phyloP scores from a whole-genome alignment of 2,113 vertebrate genomes.

The Toxotes chatareus region DNA sequence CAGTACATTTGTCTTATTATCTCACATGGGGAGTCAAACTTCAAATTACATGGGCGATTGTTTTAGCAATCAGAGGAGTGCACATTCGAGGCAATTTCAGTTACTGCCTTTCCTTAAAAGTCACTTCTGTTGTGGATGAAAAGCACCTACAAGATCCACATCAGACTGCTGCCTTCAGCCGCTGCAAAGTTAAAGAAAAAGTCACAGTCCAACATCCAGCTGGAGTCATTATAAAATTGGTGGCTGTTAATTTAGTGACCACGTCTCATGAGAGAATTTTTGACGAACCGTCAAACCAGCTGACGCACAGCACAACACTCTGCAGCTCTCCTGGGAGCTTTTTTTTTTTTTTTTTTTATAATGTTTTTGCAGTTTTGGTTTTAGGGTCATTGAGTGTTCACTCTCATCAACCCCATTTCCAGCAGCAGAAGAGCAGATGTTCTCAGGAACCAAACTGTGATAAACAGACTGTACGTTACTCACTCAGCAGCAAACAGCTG shows the following conservation, averaged over 20 bases:
- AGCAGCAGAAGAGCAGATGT: background rate
- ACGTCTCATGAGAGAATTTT: too few species aligned
- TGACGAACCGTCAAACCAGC: background rate
- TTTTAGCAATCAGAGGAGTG: constrained; percentile 52
- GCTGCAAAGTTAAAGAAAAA: background rate
- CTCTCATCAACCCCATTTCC: background rate
- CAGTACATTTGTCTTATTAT: constrained; percentile 53
- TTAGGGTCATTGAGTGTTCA: background rate
- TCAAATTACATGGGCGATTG: constrained; percentile 46
- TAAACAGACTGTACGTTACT: too few species aligned
- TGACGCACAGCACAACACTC: too few species aligned
- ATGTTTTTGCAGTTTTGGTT: background rate
- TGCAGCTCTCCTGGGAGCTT: background rate
- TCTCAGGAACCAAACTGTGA: background rate
- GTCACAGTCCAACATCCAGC: background rate
- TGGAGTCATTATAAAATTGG: background rate
- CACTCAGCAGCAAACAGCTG: background rate
- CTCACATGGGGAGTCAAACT: constrained; percentile 43
- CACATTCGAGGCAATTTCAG: constrained; percentile 27
- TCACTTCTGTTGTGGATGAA: constrained; percentile 21
- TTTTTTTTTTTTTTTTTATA: background rate
- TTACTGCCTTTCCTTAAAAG: constrained; percentile 32
- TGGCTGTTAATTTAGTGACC: background rate
- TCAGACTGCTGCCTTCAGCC: constrained; percentile 11
- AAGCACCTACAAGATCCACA: constrained; percentile 7